Percentiles rank a stretch among this genome's conserved stretches.
Evolutionary conservation across 2,888 invertebrate genomes (phyloP).

Genomic region (Julus scanicus): DNA sequence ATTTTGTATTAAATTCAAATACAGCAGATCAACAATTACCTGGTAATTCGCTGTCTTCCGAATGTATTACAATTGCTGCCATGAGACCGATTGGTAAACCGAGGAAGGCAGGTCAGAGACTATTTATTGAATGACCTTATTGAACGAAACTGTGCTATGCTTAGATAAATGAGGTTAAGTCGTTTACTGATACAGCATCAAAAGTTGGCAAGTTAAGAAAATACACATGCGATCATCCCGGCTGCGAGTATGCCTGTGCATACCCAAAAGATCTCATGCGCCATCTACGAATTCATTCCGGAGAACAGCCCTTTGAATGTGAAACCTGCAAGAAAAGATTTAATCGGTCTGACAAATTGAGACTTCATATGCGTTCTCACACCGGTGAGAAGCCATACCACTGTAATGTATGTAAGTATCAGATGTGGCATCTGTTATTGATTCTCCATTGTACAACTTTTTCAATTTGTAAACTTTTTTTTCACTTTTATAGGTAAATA

Average conservation of each 20-base stretch:
- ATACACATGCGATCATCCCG: conserved; percentile 44
- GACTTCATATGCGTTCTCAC: conserved; percentile 51
- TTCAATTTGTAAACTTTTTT: not conserved
- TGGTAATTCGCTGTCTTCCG: not conserved
- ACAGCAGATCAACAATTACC: not conserved
- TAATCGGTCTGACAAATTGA: conserved; percentile 54
- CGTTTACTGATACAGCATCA: not conserved
- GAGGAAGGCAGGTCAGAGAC: not conserved
- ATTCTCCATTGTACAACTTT: not conserved
- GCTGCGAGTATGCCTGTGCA: conserved; percentile 51
- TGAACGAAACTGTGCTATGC: not conserved
- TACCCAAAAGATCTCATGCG: conserved; percentile 55
- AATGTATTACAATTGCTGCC: not conserved
- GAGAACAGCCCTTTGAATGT: conserved; percentile 53
- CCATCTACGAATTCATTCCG: conserved; percentile 54
- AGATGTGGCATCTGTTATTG: not conserved
- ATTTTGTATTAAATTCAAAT: not conserved
- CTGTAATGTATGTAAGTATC: conserved; percentile 51
- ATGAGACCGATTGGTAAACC: not conserved
- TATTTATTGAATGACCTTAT: not conserved
- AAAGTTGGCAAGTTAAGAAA: conserved; percentile 41
- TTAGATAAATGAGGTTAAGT: not conserved
- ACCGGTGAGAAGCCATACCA: conserved; percentile 53
- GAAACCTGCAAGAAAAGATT: conserved; percentile 52
- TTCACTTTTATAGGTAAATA: conserved; percentile 61